Conservation (phyloP, 1,140 invertebrate genomes). For the Wasmannia auropunctata region DNA sequence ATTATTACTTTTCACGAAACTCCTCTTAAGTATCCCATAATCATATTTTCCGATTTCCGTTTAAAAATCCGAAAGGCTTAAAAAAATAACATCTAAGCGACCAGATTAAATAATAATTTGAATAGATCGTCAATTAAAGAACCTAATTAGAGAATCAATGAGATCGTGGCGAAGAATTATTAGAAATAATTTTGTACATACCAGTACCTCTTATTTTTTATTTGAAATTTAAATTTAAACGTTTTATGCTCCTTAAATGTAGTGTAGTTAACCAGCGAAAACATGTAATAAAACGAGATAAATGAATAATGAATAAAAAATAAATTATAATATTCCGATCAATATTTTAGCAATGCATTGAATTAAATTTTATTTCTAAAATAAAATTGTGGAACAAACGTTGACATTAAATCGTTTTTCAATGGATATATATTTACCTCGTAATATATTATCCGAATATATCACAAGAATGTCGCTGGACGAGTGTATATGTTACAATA, state of each 20-base stretch:
- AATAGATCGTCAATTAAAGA: neutral
- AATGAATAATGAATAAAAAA: constrained; percentile 7
- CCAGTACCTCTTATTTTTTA: neutral
- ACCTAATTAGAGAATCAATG: neutral
- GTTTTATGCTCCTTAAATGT: neutral
- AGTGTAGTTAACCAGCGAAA: neutral
- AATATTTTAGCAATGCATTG: neutral
- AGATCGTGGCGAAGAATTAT: neutral
- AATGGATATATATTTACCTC: neutral
- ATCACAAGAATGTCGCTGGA: neutral
- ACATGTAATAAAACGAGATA: constrained; percentile 25
- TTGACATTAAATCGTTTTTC: neutral
- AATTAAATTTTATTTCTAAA: neutral
- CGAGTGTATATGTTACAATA: neutral
- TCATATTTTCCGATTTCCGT: neutral
- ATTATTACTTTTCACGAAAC: neutral
- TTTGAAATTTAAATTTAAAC: neutral
- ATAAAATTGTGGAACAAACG: neutral
- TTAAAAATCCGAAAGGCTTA: neutral
- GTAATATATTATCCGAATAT: constrained; percentile 13
- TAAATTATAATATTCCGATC: constrained; percentile 28
- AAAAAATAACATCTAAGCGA: neutral
- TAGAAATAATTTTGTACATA: neutral
- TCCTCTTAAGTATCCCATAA: neutral
- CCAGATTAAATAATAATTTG: neutral